Evolutionary conservation across 2,797 vertebrate genomes (phyloP), one percentile per base, ranked within the genome.

Genomic region (Pipistrellus nathusii): DNA sequence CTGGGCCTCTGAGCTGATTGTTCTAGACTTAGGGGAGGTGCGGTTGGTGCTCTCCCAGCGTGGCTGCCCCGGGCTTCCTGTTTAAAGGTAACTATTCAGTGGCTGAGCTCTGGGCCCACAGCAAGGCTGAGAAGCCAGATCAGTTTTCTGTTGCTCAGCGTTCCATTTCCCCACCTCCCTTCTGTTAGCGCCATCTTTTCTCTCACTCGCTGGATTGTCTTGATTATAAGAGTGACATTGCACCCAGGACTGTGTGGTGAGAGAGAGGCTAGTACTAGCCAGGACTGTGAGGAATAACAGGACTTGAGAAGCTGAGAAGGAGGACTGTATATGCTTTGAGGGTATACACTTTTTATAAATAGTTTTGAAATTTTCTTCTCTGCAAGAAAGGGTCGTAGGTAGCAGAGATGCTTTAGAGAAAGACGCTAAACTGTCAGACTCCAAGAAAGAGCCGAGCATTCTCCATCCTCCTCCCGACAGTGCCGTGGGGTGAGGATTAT

Each of bases 301-400:
- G 55, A 11, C 55, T 59, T 51, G n/a, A 46, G 55, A 82, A 32
- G 30, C 44, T 64, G 13, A 81, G 84, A 77, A 77, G 68, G 35
- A 73, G 25, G 30, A 18, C 64, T 66, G 62, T 13, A 32, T n/a
- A 44, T 9, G 59, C 46, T 89, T 76, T 75, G 38, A 46, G 48
- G 72, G 41, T 66, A 83, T 25, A 83, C 35, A 77, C 55, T 86
- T 93, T 62, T 90, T 5, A 85, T 90, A 81, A 93, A 69, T 6
- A 15, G 32, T 44, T 83, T 85, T 84, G 84, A 84, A 77, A 71
- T 27, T 44, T 44, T 85, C 77, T 94, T 72, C 83, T 89, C 35
- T 88, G 27, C 0, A 0, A 93, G 81, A 82, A 90, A 94, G 35
- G 82, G 53, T 35, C 66, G 72, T 76, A 66, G 78, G 18, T 48